A percentile compares a stretch with the other conserved stretches of the same genome.
Conservation (phyloP, 2,797 vertebrate species). For the Pseudotriccus pelzelni region DNA sequence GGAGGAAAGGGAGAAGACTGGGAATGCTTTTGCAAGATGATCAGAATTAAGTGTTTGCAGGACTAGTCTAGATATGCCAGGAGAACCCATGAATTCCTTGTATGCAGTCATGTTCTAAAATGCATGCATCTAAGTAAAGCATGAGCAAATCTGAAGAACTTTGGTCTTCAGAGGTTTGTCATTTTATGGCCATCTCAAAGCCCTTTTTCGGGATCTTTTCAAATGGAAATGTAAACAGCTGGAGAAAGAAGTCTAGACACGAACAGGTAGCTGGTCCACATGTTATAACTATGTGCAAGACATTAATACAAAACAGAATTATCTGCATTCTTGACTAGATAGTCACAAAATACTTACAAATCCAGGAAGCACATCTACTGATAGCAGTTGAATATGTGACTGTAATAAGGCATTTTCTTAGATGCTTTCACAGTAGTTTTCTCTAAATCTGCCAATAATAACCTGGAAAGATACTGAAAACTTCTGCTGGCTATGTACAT, state of each 20-base stretch:
- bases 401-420: not conserved
- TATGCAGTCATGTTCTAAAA: not conserved
- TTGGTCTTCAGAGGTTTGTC: not conserved
- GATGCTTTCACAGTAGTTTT: not conserved
- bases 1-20: not conserved
- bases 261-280: not conserved
- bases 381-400: not conserved
- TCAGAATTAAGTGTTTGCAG: not conserved
- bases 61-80: not conserved
- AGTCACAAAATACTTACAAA: not conserved
- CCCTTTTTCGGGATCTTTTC: not conserved
- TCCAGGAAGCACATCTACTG: not conserved
- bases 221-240: not conserved
- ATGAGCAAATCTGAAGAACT: not conserved
- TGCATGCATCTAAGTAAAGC: not conserved
- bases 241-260: not conserved
- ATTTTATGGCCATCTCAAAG: not conserved
- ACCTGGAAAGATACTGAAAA: not conserved
- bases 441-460: not conserved
- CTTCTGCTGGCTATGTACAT: not conserved
- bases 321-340: not conserved
- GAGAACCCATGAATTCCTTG: not conserved
- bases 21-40: not conserved
- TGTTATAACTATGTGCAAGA: not conserved
- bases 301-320: not conserved